Base-by-base conservation (phyloP, 2,113 vertebrate species). In the Salvelinus sp. region DNA sequence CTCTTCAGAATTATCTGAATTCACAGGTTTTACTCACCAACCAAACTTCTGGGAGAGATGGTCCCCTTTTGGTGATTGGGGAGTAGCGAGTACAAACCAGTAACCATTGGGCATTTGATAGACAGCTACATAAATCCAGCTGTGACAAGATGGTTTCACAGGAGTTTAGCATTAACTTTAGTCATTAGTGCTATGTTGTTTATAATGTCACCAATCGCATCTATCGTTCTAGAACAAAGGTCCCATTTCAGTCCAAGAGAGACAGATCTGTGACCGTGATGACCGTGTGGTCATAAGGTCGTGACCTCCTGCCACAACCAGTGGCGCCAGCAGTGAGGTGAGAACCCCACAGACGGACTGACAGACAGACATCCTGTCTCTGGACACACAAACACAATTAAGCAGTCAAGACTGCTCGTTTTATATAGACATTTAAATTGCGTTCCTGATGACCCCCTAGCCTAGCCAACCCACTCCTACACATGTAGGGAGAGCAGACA, bases 321-420 rank as follows among this genome's bases (percentile, higher is more conserved):
- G 80, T 16, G 79, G 84, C 86, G 57, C 83, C 77, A 28, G 33
- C 16, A 72, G 71, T 82, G 72, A 75, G 38, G 73, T 27, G 28
- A 87, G 89, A 90, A 86, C 83, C 76, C 85, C 18, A 18, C 81
- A 81, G 85, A 88, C 90, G 80, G 75, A 89, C 54, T 85, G 80
- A 79, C 20, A 54, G 67, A 70, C 85, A 83, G 82, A 90, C 87
- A 83, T 89, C 83, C 90, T 86, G 84, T 88, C 87, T 83, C 77
- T 44, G 83, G 85, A 79, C 81, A 73, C 88, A 88, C 84, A 90
- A 89, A 87, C 82, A 90, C 88, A 91, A 90, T 91, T 91, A 90
- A 86, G 16, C 50, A 54, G 84, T 79, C 83, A 80, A 83, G 88
- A 87, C 86, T 90, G 91, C 87, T 90, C 85, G 89, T 90, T 92